Base-by-base conservation (phyloP, 2,888 invertebrate genomes). In the Cerastoderma edule region DNA sequence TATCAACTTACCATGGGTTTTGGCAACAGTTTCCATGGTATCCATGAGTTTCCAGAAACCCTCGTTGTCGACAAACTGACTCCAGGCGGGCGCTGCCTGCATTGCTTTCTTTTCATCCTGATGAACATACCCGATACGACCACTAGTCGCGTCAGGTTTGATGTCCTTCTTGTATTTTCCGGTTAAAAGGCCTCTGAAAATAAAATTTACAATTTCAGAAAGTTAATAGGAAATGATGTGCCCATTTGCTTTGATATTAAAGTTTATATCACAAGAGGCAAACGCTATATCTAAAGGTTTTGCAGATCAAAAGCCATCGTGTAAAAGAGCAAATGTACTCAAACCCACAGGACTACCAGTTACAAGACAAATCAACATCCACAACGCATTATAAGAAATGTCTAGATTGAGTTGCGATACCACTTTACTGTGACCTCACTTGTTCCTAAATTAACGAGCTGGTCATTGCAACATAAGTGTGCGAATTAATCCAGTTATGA, bases 121-220 rank as follows among this genome's bases (percentile, higher is more conserved):
- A 57, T 69, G 44, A 33, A 57, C 28, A 22, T 33, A 32, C 22
- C 57, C 57, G 24, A 57, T 57, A 30, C 57, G 30, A 1, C 57
- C 32, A 57, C n/a, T 57, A 5, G 22, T 30, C n/a, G 30, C 28
- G n/a, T 75, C 70, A 10, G 70, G 79, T 30, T 46, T 57, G 46
- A 54, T 60, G 6, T 78, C 75, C n/a, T 76, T 66, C 54, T 83
- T 75, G 50, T 78, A 85, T 64, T 85, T 85, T 30, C 85, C 83
- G 19, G 83, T 80, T 22, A 83, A 33, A 6, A 83, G 16, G 10
- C 83, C 83, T n/a, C 85, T 83, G 67, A 22, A 66, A 63, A 8
- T 8, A 35, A 10, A 30, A 28, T n/a, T 27, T 19, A 56, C 56
- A 56, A n/a, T 8, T 39, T 13, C 39, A 8, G 8, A 39, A 39